Percentiles rank a stretch among this genome's conserved stretches.
Conservation (phyloP, 35 echinoderm and acorn worm species). For the Hemicentrotus pulcherrimus region DNA sequence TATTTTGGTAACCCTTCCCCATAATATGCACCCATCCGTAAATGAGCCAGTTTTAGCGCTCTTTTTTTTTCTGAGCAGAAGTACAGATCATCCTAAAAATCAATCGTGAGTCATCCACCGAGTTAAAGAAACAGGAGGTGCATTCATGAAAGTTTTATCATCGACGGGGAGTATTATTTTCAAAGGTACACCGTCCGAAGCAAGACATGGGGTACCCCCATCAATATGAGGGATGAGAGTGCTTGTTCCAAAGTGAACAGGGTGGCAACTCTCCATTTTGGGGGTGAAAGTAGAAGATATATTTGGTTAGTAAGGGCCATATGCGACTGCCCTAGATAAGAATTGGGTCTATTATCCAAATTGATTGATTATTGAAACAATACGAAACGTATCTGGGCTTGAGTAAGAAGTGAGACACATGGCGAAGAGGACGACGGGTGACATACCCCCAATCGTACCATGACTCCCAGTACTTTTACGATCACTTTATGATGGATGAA, state of each 20-base stretch:
- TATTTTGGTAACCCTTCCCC: too few relatives aligned
- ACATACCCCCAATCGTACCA: neutral
- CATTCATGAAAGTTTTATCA: too few relatives aligned
- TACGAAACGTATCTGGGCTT: neutral
- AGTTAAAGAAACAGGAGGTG: too few relatives aligned
- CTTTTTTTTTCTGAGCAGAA: too few relatives aligned
- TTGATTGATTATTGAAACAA: neutral
- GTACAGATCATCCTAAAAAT: too few relatives aligned
- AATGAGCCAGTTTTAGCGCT: too few relatives aligned
- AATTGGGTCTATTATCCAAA: neutral
- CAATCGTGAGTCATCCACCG: too few relatives aligned
- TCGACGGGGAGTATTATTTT: too few relatives aligned
- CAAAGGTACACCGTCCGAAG: too few relatives aligned
- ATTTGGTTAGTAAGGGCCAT: neutral
- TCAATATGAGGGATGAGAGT: too few relatives aligned
- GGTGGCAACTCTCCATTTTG: neutral
- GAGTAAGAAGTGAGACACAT: neutral
- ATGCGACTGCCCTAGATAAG: neutral
- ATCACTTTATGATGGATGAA: slow-evolving; percentile 12
- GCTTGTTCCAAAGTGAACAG: neutral
- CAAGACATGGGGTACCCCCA: too few relatives aligned
- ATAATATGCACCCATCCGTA: too few relatives aligned
- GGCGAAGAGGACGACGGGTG: neutral
- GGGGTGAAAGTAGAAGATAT: neutral
- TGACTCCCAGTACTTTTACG: neutral